A percentile compares a stretch with the other conserved stretches of the same genome.
Conservation (phyloP, 1,140 invertebrate species). For the Aphaenogaster floridana region DNA sequence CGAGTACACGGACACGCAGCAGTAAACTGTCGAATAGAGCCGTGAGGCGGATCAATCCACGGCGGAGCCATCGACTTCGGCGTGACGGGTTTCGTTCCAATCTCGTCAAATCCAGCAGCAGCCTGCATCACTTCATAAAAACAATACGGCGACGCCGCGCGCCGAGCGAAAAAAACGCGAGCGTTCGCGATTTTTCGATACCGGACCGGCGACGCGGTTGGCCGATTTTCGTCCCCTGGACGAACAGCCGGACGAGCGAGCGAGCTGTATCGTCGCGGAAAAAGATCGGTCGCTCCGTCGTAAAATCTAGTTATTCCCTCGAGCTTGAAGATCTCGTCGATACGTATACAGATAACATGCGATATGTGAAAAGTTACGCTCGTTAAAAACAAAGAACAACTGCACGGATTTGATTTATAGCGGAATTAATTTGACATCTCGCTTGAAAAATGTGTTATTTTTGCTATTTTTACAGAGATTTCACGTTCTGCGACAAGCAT, state of each 20-base stretch:
- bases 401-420: not conserved
- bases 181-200: conserved; percentile 53
- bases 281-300: not conserved
- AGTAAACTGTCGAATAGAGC: conserved; percentile 71
- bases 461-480: not conserved
- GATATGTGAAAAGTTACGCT: not conserved
- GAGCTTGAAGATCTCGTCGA: not conserved
- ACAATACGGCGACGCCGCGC: conserved; percentile 49
- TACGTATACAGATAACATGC: not conserved
- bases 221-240: conserved; percentile 29
- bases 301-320: conserved; percentile 26
- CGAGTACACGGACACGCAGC: conserved; percentile 1
- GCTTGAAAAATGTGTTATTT: not conserved
- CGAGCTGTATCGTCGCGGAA: not conserved
- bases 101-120: conserved; percentile 59
- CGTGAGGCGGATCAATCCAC: conserved; percentile 68
- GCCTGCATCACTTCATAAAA: conserved; percentile 62
- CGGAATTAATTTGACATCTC: not conserved
- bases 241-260: not conserved
- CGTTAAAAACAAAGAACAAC: not conserved
- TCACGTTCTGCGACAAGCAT: not conserved
- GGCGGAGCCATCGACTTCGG: conserved; percentile 71
- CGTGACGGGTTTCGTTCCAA: conserved; percentile 69
- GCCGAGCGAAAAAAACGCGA: conserved; percentile 17
- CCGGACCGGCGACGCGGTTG: conserved; percentile 18